Conservation (phyloP, 2,113 vertebrate species). For the Brachyhypopomus occidentalis region DNA sequence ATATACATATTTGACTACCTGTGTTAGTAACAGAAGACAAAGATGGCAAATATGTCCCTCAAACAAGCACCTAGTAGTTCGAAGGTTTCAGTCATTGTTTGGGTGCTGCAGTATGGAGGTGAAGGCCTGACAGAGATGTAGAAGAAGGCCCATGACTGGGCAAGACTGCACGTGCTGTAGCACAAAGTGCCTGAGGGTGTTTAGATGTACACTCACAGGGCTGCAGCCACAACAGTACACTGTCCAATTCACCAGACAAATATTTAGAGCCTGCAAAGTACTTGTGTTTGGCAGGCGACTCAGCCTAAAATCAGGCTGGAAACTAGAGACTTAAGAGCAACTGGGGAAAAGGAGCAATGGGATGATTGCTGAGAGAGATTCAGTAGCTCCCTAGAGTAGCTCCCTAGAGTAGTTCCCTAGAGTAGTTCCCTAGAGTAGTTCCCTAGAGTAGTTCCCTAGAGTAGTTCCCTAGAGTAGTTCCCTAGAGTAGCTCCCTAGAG, state of each 20-base stretch:
- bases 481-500: no score
- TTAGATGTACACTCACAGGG: constrained; percentile 64
- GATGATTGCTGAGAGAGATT: constrained; percentile 68
- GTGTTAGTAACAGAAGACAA: no score
- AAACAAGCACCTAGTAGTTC: no score
- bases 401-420: no score
- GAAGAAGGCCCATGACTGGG: neutral
- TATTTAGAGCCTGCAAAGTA: constrained; percentile 69
- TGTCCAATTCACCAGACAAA: constrained; percentile 72
- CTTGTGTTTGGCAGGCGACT: constrained; percentile 67
- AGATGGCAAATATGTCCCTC: no score
- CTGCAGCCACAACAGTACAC: constrained; percentile 62
- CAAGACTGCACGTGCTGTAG: neutral
- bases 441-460: constrained; percentile 54
- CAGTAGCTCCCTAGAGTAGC: no score
- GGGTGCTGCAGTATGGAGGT: no score
- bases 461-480: no score
- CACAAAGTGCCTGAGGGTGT: constrained; percentile 58
- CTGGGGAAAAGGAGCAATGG: constrained; percentile 49
- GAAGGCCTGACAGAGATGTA: neutral
- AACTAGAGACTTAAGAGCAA: constrained; percentile 70
- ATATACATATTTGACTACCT: no score
- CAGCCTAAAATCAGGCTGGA: constrained; percentile 62
- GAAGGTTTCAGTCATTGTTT: no score
- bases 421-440: no score